phyloP scores from a whole-genome alignment of 2,888 invertebrate genomes.

The Torymus tubicola region DNA sequence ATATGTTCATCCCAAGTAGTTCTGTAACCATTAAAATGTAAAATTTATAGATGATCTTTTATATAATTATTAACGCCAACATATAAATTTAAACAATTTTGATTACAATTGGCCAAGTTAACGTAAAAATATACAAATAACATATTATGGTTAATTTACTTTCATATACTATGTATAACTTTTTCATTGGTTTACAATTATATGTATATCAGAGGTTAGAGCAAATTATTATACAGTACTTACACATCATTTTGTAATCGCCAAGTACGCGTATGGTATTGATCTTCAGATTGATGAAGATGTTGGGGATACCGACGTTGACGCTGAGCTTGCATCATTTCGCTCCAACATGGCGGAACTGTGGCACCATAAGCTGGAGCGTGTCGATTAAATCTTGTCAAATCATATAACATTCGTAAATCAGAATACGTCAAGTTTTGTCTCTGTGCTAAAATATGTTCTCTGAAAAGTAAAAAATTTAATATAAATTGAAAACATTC shows the following conservation, averaged over 20 bases:
- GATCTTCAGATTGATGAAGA: constrained; percentile 82
- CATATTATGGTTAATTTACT: too few relatives aligned
- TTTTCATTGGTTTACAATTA: too few relatives aligned
- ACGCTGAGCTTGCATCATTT: constrained; percentile 93
- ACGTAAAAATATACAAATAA: too few relatives aligned
- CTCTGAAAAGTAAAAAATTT: constrained; percentile 61
- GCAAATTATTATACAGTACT: constrained; percentile 59
- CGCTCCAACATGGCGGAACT: constrained; percentile 95
- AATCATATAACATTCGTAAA: constrained; percentile 83
- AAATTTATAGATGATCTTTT: neutral
- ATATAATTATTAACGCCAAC: too few relatives aligned
- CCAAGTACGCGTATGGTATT: constrained; percentile 91
- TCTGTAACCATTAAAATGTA: constrained; percentile 54
- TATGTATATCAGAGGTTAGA: too few relatives aligned
- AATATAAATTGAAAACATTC: too few relatives aligned
- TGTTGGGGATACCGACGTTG: constrained; percentile 92
- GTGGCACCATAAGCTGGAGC: constrained; percentile 88
- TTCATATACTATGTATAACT: too few relatives aligned
- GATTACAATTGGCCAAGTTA: too few relatives aligned
- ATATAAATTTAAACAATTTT: too few relatives aligned
- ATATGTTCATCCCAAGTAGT: constrained; percentile 96
- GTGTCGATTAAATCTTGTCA: constrained; percentile 87
- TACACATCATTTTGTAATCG: constrained; percentile 90
- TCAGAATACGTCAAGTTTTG: constrained; percentile 79
- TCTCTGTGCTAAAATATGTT: constrained; percentile 79